Conservation (phyloP, 2,113 vertebrate species). For the Geothlypis trichas region DNA sequence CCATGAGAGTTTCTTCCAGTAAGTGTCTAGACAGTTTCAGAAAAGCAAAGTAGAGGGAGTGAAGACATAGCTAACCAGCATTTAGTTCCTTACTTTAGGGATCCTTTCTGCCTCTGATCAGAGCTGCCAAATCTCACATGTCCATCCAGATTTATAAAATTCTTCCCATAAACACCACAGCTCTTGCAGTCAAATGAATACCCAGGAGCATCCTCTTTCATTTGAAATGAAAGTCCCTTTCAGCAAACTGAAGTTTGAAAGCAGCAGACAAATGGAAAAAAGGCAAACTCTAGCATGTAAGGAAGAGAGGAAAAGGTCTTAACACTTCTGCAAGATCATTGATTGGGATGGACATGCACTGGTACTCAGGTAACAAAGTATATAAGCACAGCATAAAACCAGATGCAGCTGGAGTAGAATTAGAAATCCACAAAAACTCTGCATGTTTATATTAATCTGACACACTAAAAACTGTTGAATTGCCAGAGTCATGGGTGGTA, state of each 20-base stretch:
- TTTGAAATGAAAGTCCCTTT: background rate
- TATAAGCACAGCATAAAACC: background rate
- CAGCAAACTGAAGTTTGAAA: background rate
- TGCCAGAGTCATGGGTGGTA: background rate
- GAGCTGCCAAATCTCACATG: background rate
- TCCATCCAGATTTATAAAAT: background rate
- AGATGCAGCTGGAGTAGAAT: background rate
- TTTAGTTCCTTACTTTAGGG: background rate
- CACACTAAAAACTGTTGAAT: background rate
- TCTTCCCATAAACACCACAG: background rate
- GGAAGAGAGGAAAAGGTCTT: background rate
- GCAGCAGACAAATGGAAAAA: background rate
- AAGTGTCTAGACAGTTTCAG: background rate
- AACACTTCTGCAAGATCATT: background rate
- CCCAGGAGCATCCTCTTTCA: background rate
- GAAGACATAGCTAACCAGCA: background rate
- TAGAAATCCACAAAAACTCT: background rate
- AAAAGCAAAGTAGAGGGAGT: background rate
- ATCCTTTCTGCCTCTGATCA: background rate
- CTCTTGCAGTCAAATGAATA: background rate
- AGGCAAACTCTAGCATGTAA: background rate
- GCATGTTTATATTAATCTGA: background rate
- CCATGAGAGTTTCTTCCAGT: background rate
- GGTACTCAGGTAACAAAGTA: background rate
- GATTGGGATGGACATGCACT: background rate